phyloP scores from a whole-genome alignment of 92 coral and sea anemone species.

The Epizoanthus ramosus region DNA sequence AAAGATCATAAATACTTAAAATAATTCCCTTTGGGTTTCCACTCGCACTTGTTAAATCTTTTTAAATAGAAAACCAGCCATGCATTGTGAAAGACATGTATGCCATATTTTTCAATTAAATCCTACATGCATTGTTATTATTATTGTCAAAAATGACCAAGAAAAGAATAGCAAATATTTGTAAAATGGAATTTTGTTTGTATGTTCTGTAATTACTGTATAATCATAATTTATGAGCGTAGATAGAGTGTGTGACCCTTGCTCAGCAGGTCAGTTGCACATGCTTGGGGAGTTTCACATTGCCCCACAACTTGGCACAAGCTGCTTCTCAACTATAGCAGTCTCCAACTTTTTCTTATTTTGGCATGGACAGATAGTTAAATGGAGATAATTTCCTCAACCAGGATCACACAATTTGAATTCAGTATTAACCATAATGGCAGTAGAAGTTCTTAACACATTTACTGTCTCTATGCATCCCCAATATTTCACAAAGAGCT shows the following conservation, averaged over 20 bases:
- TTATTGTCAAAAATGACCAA: background rate
- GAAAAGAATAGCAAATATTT: conserved; percentile 38
- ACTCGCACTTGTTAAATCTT: conserved; percentile 6
- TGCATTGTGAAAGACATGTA: conserved; percentile 13
- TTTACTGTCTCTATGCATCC: background rate
- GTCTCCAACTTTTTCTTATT: background rate
- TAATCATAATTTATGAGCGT: conserved; percentile 10
- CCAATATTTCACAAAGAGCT: conserved; percentile 4
- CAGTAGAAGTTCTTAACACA: background rate
- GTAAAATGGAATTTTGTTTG: conserved; percentile 31
- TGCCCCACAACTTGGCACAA: background rate
- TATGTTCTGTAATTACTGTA: conserved; percentile 11
- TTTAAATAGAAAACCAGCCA: conserved; percentile 4
- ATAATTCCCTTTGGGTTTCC: background rate
- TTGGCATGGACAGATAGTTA: background rate
- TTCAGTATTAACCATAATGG: conserved; percentile 3
- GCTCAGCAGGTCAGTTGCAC: conserved; percentile 12
- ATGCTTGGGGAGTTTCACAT: conserved; percentile 38
- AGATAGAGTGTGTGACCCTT: conserved; percentile 10
- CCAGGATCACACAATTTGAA: background rate
- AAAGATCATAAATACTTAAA: conserved; percentile 31
- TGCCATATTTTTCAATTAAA: background rate
- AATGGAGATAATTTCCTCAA: background rate
- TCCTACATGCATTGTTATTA: background rate
- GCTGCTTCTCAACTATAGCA: conserved; percentile 7